Conservation (phyloP, 2,113 vertebrate species). For the Pseudolaguvia tuberculata region DNA sequence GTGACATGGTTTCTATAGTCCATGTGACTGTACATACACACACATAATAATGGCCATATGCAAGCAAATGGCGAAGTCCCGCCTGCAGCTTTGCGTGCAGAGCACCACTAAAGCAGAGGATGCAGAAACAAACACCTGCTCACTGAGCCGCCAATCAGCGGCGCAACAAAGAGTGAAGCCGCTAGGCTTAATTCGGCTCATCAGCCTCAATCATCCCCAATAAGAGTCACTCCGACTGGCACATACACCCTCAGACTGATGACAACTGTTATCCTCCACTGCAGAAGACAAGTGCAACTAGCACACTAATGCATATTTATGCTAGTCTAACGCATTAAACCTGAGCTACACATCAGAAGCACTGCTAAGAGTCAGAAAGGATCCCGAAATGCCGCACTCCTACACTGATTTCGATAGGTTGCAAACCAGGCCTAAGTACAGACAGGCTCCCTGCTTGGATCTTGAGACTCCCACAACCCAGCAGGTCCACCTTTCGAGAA, state of each 20-base stretch:
- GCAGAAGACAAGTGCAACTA: slow-evolving; percentile 23
- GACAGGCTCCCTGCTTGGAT: not conserved
- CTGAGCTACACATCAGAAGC: not conserved
- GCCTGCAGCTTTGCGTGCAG: not conserved
- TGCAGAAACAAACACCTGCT: slow-evolving; percentile 38
- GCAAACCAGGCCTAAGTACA: not conserved
- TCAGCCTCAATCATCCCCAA: slow-evolving; percentile 52
- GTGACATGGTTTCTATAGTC: no score
- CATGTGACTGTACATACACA: not conserved
- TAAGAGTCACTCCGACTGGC: slow-evolving; percentile 46
- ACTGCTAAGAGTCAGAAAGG: not conserved
- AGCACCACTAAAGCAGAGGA: slow-evolving; percentile 24
- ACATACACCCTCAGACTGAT: slow-evolving; percentile 38
- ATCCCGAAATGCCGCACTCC: not conserved
- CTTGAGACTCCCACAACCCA: slow-evolving; percentile 20
- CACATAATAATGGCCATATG: not conserved
- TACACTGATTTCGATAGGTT: not conserved
- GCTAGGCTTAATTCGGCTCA: slow-evolving; percentile 46
- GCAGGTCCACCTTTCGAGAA: slow-evolving; percentile 33
- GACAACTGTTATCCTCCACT: slow-evolving; percentile 34
- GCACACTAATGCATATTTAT: slow-evolving; percentile 38
- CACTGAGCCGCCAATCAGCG: slow-evolving; percentile 38
- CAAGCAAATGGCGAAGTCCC: not conserved
- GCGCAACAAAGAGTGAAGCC: slow-evolving; percentile 37
- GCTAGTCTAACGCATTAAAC: slow-evolving; percentile 1